Evolutionary conservation across 2,113 vertebrate species (phyloP).

Genomic region (Litocranius walleri): DNA sequence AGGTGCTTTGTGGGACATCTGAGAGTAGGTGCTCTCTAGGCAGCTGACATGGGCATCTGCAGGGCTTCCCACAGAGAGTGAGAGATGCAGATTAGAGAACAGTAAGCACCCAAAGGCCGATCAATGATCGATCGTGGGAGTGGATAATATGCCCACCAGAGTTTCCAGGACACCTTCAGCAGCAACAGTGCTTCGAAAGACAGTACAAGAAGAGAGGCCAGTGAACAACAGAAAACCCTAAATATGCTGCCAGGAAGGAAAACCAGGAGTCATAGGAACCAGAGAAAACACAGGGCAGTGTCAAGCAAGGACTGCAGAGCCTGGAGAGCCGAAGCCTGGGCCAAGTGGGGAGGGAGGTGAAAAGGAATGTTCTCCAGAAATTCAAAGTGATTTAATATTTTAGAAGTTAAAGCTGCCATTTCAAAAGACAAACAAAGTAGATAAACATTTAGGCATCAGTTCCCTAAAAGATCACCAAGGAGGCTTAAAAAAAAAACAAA

Average conservation of each 20-base stretch:
- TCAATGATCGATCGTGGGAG: neutral
- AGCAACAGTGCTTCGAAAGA: neutral
- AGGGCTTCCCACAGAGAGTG: neutral
- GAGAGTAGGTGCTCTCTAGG: neutral
- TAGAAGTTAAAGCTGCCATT: neutral
- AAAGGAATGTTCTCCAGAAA: neutral
- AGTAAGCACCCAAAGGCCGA: neutral
- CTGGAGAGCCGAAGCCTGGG: neutral
- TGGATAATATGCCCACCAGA: neutral
- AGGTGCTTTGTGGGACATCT: neutral
- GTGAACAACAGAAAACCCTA: neutral
- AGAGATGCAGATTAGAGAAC: neutral
- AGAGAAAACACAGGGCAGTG: neutral
- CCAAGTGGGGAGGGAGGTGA: no score
- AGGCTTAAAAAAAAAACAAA: neutral
- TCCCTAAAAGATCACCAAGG: neutral
- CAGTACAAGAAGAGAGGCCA: neutral
- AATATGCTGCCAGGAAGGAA: neutral
- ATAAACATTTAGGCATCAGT: neutral
- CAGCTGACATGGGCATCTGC: neutral
- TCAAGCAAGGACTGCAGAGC: neutral
- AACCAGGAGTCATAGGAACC: neutral
- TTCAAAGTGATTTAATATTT: neutral
- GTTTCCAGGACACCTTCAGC: neutral
- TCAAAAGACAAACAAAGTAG: neutral